phyloP scores from a whole-genome alignment of 2,888 invertebrate species.

The Phlogophora meticulosa region DNA sequence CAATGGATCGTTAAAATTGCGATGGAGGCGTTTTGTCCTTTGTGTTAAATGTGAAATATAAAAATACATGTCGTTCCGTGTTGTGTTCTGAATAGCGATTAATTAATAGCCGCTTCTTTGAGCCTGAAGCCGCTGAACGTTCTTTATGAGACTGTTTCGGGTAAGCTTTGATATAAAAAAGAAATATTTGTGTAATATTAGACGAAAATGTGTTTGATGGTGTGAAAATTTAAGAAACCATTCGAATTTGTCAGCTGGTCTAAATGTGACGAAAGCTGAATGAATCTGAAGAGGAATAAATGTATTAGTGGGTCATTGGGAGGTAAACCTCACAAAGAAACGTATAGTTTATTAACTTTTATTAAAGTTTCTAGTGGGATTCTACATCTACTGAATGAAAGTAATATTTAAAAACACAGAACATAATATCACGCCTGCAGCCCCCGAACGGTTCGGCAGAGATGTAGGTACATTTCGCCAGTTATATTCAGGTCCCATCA shows the following conservation, averaged over 20 bases:
- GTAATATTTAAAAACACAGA: no score
- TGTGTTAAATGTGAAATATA: slow-evolving; percentile 63
- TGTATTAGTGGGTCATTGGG: slow-evolving; percentile 18
- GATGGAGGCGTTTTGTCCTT: slow-evolving; percentile 63
- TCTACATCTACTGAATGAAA: no score
- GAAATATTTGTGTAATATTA: slow-evolving; percentile 65
- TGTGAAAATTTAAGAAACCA: slow-evolving; percentile 44
- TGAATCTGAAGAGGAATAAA: background rate
- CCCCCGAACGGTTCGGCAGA: no score
- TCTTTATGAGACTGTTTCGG: slow-evolving; percentile 62
- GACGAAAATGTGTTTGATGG: slow-evolving; percentile 59
- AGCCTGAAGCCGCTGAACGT: slow-evolving; percentile 61
- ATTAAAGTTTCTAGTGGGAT: no score
- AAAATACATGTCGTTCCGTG: slow-evolving; percentile 76
- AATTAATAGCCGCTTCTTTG: slow-evolving; percentile 72
- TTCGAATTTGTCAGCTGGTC: slow-evolving; percentile 26
- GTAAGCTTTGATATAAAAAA: slow-evolving; percentile 66
- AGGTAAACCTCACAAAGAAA: background rate
- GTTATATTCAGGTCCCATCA: no score
- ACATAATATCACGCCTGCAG: no score
- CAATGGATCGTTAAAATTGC: slow-evolving; percentile 85
- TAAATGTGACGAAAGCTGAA: background rate
- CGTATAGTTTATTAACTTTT: no score
- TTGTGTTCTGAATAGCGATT: slow-evolving; percentile 72
- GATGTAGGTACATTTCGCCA: no score